Conservation (phyloP, 2,888 invertebrate genomes). For the Napeogenes sylphis region DNA sequence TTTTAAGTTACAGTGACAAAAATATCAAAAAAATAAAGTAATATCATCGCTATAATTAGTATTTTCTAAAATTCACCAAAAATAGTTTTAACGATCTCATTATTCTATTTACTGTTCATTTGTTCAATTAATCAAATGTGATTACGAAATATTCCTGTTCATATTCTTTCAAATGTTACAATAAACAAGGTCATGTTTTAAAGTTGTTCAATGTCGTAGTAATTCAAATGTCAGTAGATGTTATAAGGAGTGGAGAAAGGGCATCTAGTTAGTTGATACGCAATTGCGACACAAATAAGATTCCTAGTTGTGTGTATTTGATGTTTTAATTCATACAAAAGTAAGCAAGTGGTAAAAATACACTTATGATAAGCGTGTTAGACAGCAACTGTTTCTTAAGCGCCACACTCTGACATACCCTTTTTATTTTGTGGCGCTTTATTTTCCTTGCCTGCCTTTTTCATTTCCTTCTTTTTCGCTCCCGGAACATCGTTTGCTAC, state of each 20-base stretch:
- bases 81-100: too few species aligned
- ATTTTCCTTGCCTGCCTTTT: conserved; percentile 68
- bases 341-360: too few species aligned
- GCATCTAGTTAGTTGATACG: conserved; percentile 17
- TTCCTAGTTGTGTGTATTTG: background rate
- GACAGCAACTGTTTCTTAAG: conserved; percentile 27
- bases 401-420: conserved; percentile 58
- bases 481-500: conserved; percentile 52
- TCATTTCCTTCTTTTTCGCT: conserved; percentile 63
- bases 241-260: conserved; percentile 45
- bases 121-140: background rate
- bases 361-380: conserved; percentile 20
- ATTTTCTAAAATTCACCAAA: too few species aligned
- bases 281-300: background rate
- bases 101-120: conserved; percentile 36
- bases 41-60: background rate
- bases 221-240: conserved; percentile 63
- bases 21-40: background rate
- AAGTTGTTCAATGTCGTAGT: conserved; percentile 58
- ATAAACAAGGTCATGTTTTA: conserved; percentile 48
- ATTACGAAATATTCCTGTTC: conserved; percentile 7
- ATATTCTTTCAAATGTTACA: conserved; percentile 43
- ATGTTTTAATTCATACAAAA: too few species aligned
- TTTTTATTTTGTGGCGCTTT: conserved; percentile 58
- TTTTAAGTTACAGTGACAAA: conserved; percentile 8